phyloP scores from a whole-genome alignment of 1,140 invertebrate species.

The Thaumetopoea pityocampa region DNA sequence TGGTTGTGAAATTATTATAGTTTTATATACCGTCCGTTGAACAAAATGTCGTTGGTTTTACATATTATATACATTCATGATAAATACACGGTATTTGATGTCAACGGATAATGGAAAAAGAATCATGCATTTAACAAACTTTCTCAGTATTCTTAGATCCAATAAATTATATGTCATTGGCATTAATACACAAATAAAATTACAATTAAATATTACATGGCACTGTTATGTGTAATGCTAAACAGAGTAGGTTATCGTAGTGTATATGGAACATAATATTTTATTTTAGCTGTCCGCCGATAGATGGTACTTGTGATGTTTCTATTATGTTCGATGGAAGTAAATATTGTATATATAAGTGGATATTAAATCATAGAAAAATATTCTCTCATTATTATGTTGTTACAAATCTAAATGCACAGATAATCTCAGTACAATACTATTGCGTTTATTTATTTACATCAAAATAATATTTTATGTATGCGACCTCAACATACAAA shows the following conservation, averaged over 20 bases:
- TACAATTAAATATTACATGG: conserved; percentile 37
- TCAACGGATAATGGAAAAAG: conserved; percentile 13
- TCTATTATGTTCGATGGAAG: neutral
- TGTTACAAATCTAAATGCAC: conserved; percentile 58
- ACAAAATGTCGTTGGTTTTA: conserved; percentile 3
- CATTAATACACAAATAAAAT: conserved; percentile 10
- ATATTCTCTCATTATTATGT: conserved; percentile 24
- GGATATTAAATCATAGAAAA: conserved; percentile 19
- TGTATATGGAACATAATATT: conserved; percentile 5
- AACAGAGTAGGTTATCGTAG: conserved; percentile 24
- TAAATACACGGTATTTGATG: conserved; percentile 13
- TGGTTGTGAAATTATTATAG: conserved; percentile 2
- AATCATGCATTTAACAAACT: conserved; percentile 10
- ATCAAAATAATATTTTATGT: conserved; percentile 43
- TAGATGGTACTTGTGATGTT: conserved; percentile 43
- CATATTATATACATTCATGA: conserved; percentile 3
- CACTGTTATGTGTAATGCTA: conserved; percentile 48
- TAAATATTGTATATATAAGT: conserved; percentile 15
- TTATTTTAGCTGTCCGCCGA: conserved; percentile 20
- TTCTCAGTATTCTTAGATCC: conserved; percentile 2
- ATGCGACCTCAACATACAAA: conserved; percentile 53
- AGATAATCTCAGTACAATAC: conserved; percentile 71
- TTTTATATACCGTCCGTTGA: conserved; percentile 1
- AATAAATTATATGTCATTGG: conserved; percentile 4
- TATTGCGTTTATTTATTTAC: conserved; percentile 58